Base-by-base conservation (phyloP, 1,140 invertebrate genomes). In the Ostrea denselamellosa region DNA sequence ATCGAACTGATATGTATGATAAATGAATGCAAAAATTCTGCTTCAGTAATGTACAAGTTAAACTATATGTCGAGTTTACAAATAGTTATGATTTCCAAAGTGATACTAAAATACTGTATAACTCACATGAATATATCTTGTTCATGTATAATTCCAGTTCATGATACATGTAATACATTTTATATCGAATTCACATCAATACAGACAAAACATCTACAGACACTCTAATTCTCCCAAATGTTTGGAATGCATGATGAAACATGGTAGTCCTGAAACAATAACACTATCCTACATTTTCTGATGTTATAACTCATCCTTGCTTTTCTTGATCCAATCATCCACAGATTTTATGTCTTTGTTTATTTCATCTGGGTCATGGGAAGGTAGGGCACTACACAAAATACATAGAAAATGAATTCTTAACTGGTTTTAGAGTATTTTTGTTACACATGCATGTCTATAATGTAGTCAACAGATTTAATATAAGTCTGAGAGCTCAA, bases 271-370 rank as follows among this genome's bases (percentile, higher is more conserved):
- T 77, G 68, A 25, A 77, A 77, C 28, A 25, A 25, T 77, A 19
- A n/a, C 34, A 62, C 9, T 77, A 28, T 77, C 68, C 68, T 77
- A 77, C 5, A 2, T 25, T 12, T 3, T 12, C 9, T 77, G 9
- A 34, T 17, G 52, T 89, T 71, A 89, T 25, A 89, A 52, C 54
- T 92, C 90, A 53, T 93, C 92, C 71, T 90, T 91, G 56, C 91
- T 91, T 34, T 89, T 90, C 53, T 92, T 88, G 17, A 93, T 93
- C 91, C 91, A 93, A 12, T 87, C 53, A 34, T 90, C 87, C 9
- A 93, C 91, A 4, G 91, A 90, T 12, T 91, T 85, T n/a, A 93
- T 90, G 84, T 93, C 92, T 53, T 90, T 91, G 77, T 92, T 88
- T 22, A 93, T 90, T 88, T 92, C 92, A 25, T 92, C 89, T 51